phyloP scores from a whole-genome alignment of 2,888 invertebrate genomes.

The Leucania comma region DNA sequence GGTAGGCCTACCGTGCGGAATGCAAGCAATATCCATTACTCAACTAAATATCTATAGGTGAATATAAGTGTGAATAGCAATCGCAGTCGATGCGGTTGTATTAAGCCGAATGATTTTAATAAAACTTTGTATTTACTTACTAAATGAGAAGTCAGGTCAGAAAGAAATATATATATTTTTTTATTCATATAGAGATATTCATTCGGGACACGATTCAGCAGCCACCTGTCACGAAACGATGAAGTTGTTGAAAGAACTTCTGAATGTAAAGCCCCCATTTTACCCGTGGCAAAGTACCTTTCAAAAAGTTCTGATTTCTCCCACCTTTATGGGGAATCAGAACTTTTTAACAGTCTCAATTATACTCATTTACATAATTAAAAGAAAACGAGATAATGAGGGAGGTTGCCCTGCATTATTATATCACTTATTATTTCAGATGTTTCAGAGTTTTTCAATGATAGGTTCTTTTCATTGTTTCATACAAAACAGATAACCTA shows the following conservation, averaged over 20 bases:
- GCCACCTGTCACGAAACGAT: slow-evolving; percentile 46
- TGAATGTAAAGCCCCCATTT: slow-evolving; percentile 44
- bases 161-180: slow-evolving; percentile 26
- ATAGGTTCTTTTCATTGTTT: background rate
- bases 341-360: slow-evolving; percentile 24
- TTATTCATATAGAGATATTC: slow-evolving; percentile 46
- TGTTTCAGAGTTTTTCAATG: background rate
- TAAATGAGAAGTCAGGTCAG: slow-evolving; percentile 51
- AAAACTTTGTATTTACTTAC: slow-evolving; percentile 23
- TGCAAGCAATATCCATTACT: slow-evolving; percentile 78
- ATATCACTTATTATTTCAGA: background rate
- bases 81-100: slow-evolving; percentile 47
- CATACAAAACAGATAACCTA: background rate
- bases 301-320: background rate
- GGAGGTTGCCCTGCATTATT: background rate
- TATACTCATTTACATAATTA: slow-evolving; percentile 21
- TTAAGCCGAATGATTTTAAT: slow-evolving; percentile 54
- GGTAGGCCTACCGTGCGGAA: slow-evolving; percentile 63
- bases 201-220: slow-evolving; percentile 50
- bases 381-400: slow-evolving; percentile 18
- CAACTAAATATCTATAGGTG: slow-evolving; percentile 63
- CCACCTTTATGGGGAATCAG: background rate
- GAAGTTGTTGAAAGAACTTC: slow-evolving; percentile 52
- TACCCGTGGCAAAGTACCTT: background rate
- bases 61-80: slow-evolving; percentile 41